phyloP scores from a whole-genome alignment of 1,140 invertebrate genomes.

The Brachionus angularis region DNA sequence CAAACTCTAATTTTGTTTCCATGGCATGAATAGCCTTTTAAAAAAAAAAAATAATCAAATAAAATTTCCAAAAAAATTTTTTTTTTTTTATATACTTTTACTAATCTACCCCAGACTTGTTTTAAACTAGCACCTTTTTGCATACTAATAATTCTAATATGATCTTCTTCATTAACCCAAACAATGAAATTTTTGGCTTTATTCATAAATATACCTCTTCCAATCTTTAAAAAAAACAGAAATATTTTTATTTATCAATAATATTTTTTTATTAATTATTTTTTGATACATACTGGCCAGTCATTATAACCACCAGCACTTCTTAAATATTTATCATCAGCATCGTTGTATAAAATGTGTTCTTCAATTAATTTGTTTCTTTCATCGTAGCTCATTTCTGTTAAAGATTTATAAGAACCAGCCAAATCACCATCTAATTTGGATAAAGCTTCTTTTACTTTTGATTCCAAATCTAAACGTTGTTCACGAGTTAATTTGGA shows the following conservation, averaged over 20 bases:
- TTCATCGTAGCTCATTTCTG: conserved; percentile 42
- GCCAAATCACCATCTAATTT: conserved; percentile 40
- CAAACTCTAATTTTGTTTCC: conserved; percentile 36
- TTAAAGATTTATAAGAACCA: conserved; percentile 33
- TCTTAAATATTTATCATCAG: conserved; percentile 38
- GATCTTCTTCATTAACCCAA: conserved; percentile 97
- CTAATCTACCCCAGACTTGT: conserved; percentile 77
- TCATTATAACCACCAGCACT: conserved; percentile 43
- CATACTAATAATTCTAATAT: conserved; percentile 94
- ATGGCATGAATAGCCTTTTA: conserved; percentile 45
- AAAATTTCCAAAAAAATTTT: no score
- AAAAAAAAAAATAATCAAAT: no score
- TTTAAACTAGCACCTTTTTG: conserved; percentile 82
- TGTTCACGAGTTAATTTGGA: conserved; percentile 34
- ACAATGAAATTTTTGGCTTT: conserved; percentile 93
- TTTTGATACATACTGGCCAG: conserved; percentile 35
- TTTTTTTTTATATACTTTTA: conserved; percentile 60
- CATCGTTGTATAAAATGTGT: conserved; percentile 43
- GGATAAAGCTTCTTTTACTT: conserved; percentile 29
- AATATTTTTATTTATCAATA: neutral
- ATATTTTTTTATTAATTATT: neutral
- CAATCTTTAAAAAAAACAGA: neutral
- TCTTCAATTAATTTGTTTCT: conserved; percentile 44
- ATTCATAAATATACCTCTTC: conserved; percentile 60
- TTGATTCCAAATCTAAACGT: conserved; percentile 30